These are phyloP conservation scores for Cottus gobio DNA, from an alignment of 2,113 vertebrate genomes.

Conservation along the genomic window DNA sequence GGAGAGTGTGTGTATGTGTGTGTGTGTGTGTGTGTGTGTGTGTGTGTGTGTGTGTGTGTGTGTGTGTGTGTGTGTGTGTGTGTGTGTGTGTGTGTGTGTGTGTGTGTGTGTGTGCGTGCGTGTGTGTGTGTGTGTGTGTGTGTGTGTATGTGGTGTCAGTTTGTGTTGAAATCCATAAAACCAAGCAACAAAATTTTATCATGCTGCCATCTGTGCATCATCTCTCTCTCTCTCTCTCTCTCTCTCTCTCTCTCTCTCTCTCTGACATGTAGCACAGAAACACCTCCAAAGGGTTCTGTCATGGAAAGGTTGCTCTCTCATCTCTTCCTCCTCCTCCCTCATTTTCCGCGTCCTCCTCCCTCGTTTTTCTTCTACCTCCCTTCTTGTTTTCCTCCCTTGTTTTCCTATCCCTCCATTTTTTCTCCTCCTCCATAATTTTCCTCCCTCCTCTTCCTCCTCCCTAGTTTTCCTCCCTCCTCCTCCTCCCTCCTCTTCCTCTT, in stretches of 20 bases:
- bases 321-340: neutral
- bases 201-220: constrained; percentile 44
- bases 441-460: neutral
- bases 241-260: too few species aligned
- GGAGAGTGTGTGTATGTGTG: neutral
- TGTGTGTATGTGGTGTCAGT: too few species aligned
- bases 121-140: constrained; percentile 8
- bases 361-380: neutral
- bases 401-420: neutral
- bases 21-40: neutral
- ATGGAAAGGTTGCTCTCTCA: constrained; percentile 14
- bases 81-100: neutral
- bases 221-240: constrained; percentile 18
- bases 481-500: neutral
- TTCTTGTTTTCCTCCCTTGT: neutral
- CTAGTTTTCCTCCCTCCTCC: constrained; percentile 19
- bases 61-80: constrained; percentile 15
- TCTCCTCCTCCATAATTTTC: neutral
- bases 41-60: too few species aligned
- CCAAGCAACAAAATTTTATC: constrained; percentile 34
- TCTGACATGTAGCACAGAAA: too few species aligned
- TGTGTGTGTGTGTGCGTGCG: neutral
- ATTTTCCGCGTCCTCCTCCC: neutral
- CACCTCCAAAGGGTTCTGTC: neutral
- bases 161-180: constrained; percentile 36